Conservation (phyloP, 2,888 invertebrate genomes). For the Chesias legatella region DNA sequence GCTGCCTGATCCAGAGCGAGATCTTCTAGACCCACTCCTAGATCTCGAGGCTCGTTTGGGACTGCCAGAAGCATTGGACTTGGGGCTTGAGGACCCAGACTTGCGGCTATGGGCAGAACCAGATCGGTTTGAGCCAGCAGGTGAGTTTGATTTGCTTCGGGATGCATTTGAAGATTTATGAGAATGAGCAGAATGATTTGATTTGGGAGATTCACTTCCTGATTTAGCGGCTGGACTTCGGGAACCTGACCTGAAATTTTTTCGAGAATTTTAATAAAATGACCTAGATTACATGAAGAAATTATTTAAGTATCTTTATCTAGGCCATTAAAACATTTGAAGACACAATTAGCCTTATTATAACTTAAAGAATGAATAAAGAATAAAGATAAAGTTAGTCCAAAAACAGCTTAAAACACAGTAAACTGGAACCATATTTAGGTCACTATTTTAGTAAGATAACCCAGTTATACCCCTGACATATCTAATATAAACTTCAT, state of each 20-base stretch:
- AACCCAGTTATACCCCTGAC: no score
- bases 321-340: no score
- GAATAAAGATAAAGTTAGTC: no score
- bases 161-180: slow-evolving; percentile 63
- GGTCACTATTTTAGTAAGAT: no score
- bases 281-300: no score
- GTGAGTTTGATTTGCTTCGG: slow-evolving; percentile 70
- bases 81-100: slow-evolving; percentile 66
- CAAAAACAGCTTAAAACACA: no score
- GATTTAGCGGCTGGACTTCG: slow-evolving; percentile 59
- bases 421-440: no score
- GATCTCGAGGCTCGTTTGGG: slow-evolving; percentile 61
- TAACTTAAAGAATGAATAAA: no score
- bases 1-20: slow-evolving; percentile 50
- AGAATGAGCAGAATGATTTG: slow-evolving; percentile 54
- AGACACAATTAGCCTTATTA: no score
- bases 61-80: slow-evolving; percentile 66
- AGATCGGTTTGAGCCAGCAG: slow-evolving; percentile 60
- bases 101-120: slow-evolving; percentile 69
- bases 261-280: not conserved
- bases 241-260: slow-evolving; percentile 58
- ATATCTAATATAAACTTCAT: no score
- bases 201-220: slow-evolving; percentile 69
- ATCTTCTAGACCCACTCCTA: slow-evolving; percentile 58
- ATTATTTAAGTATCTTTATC: no score